Percentiles rank a stretch among this genome's conserved stretches.
phyloP scores from a whole-genome alignment of 2,888 invertebrate genomes.

The Acanthosepion lycidas region DNA sequence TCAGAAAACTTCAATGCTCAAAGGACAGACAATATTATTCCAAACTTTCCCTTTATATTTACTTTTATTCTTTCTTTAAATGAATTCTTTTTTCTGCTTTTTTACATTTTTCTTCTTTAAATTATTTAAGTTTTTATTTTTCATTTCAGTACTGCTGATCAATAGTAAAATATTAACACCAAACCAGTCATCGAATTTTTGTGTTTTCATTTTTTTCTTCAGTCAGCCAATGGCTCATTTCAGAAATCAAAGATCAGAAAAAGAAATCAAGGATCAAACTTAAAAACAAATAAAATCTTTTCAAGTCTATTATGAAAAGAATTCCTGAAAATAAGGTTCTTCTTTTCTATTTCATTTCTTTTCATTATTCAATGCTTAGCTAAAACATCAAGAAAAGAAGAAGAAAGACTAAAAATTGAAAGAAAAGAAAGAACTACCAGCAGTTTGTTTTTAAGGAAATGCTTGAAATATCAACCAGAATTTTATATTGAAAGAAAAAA shows the following conservation, averaged over 20 bases:
- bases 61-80: not conserved
- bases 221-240: not conserved
- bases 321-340: not conserved
- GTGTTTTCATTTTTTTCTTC: too few species aligned
- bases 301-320: not conserved
- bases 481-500: too few species aligned
- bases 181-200: not conserved
- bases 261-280: not conserved
- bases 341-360: not conserved
- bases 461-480: too few species aligned
- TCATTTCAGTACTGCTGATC: not conserved
- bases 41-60: not conserved
- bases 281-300: not conserved
- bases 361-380: not conserved
- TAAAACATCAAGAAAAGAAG: not conserved
- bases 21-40: not conserved
- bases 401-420: not conserved
- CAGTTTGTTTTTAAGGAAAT: too few species aligned
- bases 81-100: not conserved
- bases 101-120: not conserved
- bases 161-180: not conserved
- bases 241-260: not conserved
- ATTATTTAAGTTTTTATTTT: not conserved
- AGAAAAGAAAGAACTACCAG: not conserved
- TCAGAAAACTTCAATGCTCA: not conserved